phyloP scores from a whole-genome alignment of 2,113 vertebrate species.

The Typhlomys cinereus region DNA sequence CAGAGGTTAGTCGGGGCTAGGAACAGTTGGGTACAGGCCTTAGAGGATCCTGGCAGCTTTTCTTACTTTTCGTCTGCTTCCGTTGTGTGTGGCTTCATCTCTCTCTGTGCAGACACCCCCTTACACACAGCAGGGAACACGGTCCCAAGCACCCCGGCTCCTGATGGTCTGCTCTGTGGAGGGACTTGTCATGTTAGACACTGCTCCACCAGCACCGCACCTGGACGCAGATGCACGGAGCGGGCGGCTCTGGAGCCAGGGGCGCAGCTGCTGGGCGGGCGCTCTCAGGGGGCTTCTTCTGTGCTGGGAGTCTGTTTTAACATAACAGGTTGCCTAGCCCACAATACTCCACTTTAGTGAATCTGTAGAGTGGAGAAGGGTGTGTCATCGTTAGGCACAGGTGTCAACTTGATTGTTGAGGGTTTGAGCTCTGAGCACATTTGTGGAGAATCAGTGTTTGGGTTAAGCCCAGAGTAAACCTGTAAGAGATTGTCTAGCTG shows the following conservation, averaged over 20 bases:
- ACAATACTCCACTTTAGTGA: not conserved
- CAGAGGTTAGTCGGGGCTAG: not conserved
- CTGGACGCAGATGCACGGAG: not conserved
- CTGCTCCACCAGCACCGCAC: not conserved
- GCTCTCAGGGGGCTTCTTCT: not conserved
- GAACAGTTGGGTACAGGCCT: not conserved
- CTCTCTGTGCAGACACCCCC: not conserved
- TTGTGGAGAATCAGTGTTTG: no score
- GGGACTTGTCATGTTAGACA: not conserved
- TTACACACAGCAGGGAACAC: not conserved
- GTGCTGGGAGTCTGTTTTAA: not conserved
- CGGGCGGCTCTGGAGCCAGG: not conserved
- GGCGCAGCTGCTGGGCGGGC: not conserved
- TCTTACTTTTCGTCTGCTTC: not conserved
- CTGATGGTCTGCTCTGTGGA: not conserved
- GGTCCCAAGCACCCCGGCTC: not conserved
- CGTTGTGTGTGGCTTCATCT: not conserved
- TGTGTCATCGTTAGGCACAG: no score
- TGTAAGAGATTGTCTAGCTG: no score
- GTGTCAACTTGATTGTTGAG: no score
- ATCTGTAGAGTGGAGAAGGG: not conserved
- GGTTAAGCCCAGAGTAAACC: no score
- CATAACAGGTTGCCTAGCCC: not conserved
- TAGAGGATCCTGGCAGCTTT: rapidly evolving
- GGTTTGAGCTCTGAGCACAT: no score